Evolutionary conservation across 1,140 invertebrate genomes (phyloP).

Genomic region (Maniola jurtina): DNA sequence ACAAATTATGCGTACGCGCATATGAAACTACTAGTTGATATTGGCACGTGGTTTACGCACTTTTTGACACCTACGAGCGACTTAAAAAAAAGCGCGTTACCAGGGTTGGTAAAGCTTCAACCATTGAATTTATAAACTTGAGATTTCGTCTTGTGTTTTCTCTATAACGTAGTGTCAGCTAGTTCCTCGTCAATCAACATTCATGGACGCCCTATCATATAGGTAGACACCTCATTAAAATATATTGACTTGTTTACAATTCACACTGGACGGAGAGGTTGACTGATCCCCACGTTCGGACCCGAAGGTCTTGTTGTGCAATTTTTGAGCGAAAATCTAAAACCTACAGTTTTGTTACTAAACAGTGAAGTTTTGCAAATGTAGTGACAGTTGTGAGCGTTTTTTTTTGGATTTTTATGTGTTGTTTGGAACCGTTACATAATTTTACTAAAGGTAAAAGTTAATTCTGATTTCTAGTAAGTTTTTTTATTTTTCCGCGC

Average conservation of each 20-base stretch:
- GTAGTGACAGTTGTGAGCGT: neutral
- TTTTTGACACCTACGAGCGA: no score
- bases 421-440: neutral
- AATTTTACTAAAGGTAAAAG: neutral
- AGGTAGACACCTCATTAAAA: constrained; percentile 25
- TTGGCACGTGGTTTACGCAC: no score
- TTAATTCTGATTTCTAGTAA: neutral
- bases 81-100: no score
- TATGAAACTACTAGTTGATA: no score
- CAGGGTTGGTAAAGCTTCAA: no score
- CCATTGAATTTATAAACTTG: no score
- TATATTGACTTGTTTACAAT: constrained; percentile 35
- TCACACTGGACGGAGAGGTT: constrained; percentile 14
- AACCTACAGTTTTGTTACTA: no score
- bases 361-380: constrained; percentile 1
- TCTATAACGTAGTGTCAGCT: neutral
- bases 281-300: neutral
- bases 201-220: constrained; percentile 28
- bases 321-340: neutral
- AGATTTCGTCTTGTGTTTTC: no score
- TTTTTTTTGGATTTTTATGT: neutral
- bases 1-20: no score
- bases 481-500: neutral
- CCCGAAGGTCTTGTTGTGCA: constrained; percentile 13
- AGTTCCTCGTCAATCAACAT: neutral